A percentile compares a stretch with the other conserved stretches of the same genome.
Evolutionary conservation across 1,140 invertebrate genomes (phyloP).

Genomic region (Listronotus oregonensis): DNA sequence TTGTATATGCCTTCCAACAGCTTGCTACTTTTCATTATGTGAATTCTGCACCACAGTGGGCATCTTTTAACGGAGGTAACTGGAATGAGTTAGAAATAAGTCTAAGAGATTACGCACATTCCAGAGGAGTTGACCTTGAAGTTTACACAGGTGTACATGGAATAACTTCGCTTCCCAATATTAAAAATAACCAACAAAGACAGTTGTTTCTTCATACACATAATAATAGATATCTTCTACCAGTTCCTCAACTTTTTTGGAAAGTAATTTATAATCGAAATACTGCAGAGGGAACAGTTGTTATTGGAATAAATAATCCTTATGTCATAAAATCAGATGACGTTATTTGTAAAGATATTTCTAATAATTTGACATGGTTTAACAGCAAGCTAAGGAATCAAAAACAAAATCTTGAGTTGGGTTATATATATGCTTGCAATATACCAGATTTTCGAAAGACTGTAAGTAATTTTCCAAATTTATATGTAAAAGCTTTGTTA

Average conservation of each 20-base stretch:
- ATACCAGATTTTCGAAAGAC: constrained; percentile 63
- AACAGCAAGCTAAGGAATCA: constrained; percentile 59
- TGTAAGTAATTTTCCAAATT: constrained; percentile 59
- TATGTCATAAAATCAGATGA: constrained; percentile 57
- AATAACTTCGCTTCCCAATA: constrained; percentile 56
- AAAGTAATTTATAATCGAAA: constrained; percentile 65
- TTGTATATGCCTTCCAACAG: constrained; percentile 66
- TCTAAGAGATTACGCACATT: constrained; percentile 52
- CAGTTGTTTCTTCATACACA: constrained; percentile 15
- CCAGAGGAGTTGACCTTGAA: constrained; percentile 50
- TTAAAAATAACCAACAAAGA: background rate
- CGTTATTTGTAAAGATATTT: constrained; percentile 64
- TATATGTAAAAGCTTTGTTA: constrained; percentile 58
- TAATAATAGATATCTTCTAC: constrained; percentile 53
- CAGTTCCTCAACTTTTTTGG: constrained; percentile 65
- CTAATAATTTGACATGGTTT: constrained; percentile 60
- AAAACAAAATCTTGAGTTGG: constrained; percentile 55
- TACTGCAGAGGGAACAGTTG: constrained; percentile 60
- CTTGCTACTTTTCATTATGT: constrained; percentile 65
- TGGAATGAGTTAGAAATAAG: constrained; percentile 60
- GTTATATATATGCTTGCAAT: constrained; percentile 70
- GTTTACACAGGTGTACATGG: constrained; percentile 66
- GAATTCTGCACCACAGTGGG: constrained; percentile 65
- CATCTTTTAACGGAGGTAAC: constrained; percentile 62
- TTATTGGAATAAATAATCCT: constrained; percentile 70